Evolutionary conservation across 2,888 invertebrate species (phyloP), one percentile per base, ranked within the genome.

Genomic region (Myopa tessellatipennis): DNA sequence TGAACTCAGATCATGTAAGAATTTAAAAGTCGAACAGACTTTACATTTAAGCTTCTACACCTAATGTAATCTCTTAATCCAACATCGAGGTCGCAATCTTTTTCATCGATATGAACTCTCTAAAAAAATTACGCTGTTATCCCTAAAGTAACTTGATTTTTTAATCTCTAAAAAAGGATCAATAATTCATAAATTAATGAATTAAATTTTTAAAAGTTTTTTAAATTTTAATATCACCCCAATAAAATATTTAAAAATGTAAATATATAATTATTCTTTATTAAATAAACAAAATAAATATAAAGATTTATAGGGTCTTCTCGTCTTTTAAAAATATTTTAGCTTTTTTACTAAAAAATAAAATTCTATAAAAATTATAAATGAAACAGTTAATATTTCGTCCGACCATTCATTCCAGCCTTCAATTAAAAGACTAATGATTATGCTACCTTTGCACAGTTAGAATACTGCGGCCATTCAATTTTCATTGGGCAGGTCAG

Each of bases 31-130:
- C 93, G 94, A 94, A 94, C 94, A 94, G 93, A 93, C 92, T 91
- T 91, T 81, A 84, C 83, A 83, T 90, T 90, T 91, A 90, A 92
- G 91, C 91, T 90, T 89, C 92, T 94, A 86, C 93, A 91, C 91
- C 91, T 90, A 91, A 91, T 90, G 90, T 91, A 91, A 90, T 84
- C 81, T 90, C 91, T 93, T 94, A 94, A 94, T 94, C 93, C 94
- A 95, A 95, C 94, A 95, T 95, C 94, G 95, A 95, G 94, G 94
- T 94, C 93, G 93, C 93, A 94, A 94, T 91, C 93, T 92, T 89
- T 91, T 91, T 91, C 92, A 92, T 91, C 90, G 91, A 94, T 94
- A 89, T 87, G 93, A 91, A 91, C 94, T 26, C 26, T 26, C 26
- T 2, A 26, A 26, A 26, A 26, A 26, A 26, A 26, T 26, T 26